phyloP scores from a whole-genome alignment of 30 jellyfish, hydroid and myxozoan genomes.

The Turritopsis dohrnii region DNA sequence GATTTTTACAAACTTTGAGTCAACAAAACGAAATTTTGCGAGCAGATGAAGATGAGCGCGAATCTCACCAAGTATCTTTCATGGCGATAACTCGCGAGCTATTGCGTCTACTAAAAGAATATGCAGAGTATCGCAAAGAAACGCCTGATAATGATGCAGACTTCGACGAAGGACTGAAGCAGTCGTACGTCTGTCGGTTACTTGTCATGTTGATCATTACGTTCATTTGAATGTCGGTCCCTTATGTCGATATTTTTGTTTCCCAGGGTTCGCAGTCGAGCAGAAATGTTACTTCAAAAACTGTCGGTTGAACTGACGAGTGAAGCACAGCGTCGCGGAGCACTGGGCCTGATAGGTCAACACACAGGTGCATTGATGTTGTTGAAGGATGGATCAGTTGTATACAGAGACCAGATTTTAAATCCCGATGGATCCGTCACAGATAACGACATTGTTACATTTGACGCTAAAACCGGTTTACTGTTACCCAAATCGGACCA shows the following conservation, averaged over 20 bases:
- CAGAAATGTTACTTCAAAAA: constrained; percentile 52
- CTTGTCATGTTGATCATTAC: background rate
- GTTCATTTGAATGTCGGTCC: background rate
- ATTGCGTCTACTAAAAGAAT: constrained; percentile 62
- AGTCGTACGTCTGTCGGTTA: constrained; percentile 36
- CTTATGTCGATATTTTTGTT: background rate
- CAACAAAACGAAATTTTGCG: constrained; percentile 56
- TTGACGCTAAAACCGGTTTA: constrained; percentile 71
- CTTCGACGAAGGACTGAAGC: constrained; percentile 72
- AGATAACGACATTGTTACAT: constrained; percentile 20
- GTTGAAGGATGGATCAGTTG: constrained; percentile 50
- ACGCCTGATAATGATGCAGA: constrained; percentile 20
- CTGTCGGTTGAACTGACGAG: constrained; percentile 52
- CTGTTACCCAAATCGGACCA: constrained; percentile 53
- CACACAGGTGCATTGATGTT: constrained; percentile 69
- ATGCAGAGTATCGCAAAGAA: constrained; percentile 41
- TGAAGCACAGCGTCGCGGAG: constrained; percentile 91
- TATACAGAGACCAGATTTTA: constrained; percentile 59
- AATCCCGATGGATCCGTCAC: constrained; percentile 74
- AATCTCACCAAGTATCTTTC: constrained; percentile 78
- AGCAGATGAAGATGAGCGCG: constrained; percentile 56
- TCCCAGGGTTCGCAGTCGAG: constrained; percentile 73
- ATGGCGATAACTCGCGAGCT: constrained; percentile 79
- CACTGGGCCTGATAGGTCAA: constrained; percentile 85
- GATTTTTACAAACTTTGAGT: constrained; percentile 34